Evolutionary conservation across 1,140 invertebrate species (phyloP), one percentile per base, ranked within the genome.

Genomic region (Halictus rubicundus): DNA sequence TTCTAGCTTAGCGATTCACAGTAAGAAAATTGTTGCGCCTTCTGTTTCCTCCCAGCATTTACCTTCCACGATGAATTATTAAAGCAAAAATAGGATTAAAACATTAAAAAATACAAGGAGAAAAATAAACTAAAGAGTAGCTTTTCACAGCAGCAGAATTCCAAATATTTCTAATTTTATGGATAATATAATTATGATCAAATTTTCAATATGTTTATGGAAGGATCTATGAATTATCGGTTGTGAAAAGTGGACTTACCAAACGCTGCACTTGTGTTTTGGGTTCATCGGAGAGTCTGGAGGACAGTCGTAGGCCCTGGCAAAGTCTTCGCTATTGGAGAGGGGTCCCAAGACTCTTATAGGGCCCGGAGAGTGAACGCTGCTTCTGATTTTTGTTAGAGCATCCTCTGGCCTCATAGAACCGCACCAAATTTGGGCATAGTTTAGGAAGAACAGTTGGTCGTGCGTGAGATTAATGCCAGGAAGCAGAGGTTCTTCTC

Each of bases 391-490:
- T 93, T 99, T 99, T 37, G 97, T 98, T 3, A 98, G 92, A 65
- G 98, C 98, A 87, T 99, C 98, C 93, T 99, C 98, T 7, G 97
- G 97, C 83, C 98, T 94, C 97, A 99, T 99, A 0, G 97, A 97
- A 9, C 98, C 98, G 90, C 98, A 99, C 98, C 98, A 99, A 64
- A 99, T 99, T 85, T 95, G 94, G 16, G 97, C 97, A 90, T 98
- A 98, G 90, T 98, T 98, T 3, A 98, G 94, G 89, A 97, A 98
- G 91, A 98, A 98, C 8, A 98, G 92, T 91, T 98, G 97, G 91
- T 98, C 96, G 87, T 98, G 97, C 1, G 96, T 97, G 63, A 98
- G 93, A 88, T 97, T 96, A 3, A 98, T 91, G 1, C 97, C 97
- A 1, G 97, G 97, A 37, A 98, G 92, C 60, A 94, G 92, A 5